A percentile compares a stretch with the other conserved stretches of the same genome.
Evolutionary conservation across 2,797 vertebrate species (phyloP).

Genomic region (Gobio occitaniae): DNA sequence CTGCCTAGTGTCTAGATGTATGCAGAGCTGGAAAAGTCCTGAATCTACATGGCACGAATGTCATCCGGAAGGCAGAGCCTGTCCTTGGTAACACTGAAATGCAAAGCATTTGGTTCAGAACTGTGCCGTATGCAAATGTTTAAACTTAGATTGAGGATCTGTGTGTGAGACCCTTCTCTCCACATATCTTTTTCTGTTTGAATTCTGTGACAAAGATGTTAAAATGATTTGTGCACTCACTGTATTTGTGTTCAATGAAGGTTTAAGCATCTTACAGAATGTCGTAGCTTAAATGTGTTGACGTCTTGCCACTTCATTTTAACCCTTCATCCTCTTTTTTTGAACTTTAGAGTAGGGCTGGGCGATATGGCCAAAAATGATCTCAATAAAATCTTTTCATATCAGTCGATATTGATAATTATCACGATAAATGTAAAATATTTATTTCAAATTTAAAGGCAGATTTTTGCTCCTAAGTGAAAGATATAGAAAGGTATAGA

Average conservation of each 20-base stretch:
- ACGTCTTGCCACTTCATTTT: neutral
- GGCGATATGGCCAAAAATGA: no score
- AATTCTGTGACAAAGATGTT: neutral
- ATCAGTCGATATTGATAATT: no score
- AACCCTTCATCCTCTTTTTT: constrained; percentile 34
- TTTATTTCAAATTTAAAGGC: no score
- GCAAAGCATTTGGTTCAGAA: constrained; percentile 39
- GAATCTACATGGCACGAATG: constrained; percentile 35
- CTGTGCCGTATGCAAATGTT: constrained; percentile 29
- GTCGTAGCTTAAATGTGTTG: neutral
- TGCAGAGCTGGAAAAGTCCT: constrained; percentile 20
- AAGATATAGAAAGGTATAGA: no score
- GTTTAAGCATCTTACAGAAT: neutral
- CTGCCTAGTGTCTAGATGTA: neutral
- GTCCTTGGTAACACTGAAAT: constrained; percentile 39
- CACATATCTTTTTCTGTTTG: neutral
- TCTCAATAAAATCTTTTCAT: no score
- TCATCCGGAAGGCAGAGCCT: constrained; percentile 22
- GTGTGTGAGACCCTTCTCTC: neutral
- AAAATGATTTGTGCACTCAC: neutral
- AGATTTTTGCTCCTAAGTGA: no score
- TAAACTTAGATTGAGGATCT: neutral
- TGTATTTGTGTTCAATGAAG: neutral
- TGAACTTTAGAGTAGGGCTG: constrained; percentile 40
- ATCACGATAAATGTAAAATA: no score